phyloP scores from a whole-genome alignment of 1,140 invertebrate genomes.

The Triops cancriformis region DNA sequence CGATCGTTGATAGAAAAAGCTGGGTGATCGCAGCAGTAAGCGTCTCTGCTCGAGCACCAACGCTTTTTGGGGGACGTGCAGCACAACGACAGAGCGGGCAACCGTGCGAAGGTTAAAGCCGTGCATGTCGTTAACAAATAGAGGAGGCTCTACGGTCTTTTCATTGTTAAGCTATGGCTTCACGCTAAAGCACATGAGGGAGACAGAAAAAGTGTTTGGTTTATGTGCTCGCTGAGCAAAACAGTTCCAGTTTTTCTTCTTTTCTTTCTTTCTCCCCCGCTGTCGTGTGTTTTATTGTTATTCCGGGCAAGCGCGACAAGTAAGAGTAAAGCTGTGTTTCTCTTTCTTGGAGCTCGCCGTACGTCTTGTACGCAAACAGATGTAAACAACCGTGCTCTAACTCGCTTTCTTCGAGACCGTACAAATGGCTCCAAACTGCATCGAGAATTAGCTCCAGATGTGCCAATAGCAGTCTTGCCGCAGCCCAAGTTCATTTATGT shows the following conservation, averaged over 20 bases:
- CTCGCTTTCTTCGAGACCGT: background rate
- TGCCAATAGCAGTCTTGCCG: background rate
- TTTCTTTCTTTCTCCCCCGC: background rate
- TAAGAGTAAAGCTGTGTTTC: background rate
- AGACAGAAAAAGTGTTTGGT: background rate
- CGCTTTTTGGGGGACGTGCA: background rate
- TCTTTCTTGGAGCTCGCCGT: background rate
- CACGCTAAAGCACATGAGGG: background rate
- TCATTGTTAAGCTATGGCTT: background rate
- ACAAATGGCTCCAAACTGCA: background rate
- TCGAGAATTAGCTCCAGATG: background rate
- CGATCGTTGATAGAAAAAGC: background rate
- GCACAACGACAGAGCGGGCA: background rate
- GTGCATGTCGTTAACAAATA: background rate
- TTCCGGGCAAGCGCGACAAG: background rate
- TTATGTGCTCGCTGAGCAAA: background rate
- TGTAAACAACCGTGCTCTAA: background rate
- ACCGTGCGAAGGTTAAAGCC: background rate
- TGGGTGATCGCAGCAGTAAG: background rate
- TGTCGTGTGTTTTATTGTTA: background rate
- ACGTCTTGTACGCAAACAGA: constrained; percentile 4
- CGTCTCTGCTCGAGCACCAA: background rate
- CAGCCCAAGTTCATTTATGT: too few relatives aligned
- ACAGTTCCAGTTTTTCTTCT: background rate
- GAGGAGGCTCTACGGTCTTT: background rate